Base-by-base conservation (phyloP, 1,140 invertebrate genomes). In the Charaxes varanes region DNA sequence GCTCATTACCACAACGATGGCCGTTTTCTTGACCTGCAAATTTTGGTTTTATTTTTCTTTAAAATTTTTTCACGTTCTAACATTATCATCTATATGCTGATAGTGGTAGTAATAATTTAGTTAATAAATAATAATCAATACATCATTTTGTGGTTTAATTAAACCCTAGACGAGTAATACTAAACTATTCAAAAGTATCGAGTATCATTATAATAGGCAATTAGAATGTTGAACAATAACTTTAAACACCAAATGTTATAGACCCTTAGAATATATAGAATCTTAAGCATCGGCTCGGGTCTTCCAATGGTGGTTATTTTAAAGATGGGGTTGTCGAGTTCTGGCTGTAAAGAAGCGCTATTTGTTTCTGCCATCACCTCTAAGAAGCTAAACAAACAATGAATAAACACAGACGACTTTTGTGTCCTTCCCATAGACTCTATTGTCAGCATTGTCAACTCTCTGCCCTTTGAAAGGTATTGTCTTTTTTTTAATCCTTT, bases 151-250 rank as follows among this genome's bases (percentile, higher is more conserved):
- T 7, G 28, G 28, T 17, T 17, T 17, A 2, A 31, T 10, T 17
- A 8, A 14, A 31, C 10, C 18, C 7, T 28, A 31, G 26, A 14
- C 28, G 14, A 16, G 41, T 44, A 44, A 44, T 44, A 11, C 18
- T 37, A 44, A 37, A 44, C 41, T 37, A 35, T 24, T 31, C 8
- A 13, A 38, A 60, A 30, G 42, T 72, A 71, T 78, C 77, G 62
- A 65, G 62, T 81, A 69, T 72, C 77, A 68, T 78, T 81, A 78
- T 81, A 81, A 81, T 81, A 58, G 72, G 69, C 73, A 78, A 81
- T 81, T 78, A 78, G 64, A 70, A 49, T 56, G 62, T 57, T 60
- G 46, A 71, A 77, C 67, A 69, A 65, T 59, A 54, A 28, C 33
- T 43, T 21, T 8, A 36, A 36, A 22, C 14, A 47, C 56, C 58